Conservation (phyloP, 2,888 invertebrate species). For the Aphidoletes aphidimyza region DNA sequence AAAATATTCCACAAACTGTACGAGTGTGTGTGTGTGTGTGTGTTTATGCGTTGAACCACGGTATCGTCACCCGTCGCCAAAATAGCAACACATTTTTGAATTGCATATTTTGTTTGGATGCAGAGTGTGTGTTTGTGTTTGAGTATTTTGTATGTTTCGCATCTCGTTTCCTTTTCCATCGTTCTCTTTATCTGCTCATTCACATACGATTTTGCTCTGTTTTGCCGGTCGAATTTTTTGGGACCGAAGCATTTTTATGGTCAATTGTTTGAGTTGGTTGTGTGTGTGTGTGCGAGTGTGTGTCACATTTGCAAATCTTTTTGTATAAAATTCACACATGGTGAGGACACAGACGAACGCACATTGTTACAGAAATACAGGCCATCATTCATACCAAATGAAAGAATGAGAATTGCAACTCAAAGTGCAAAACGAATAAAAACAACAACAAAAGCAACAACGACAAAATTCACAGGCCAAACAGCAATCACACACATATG, state of each 20-base stretch:
- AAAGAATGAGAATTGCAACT: slow-evolving; percentile 49
- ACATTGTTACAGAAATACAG: slow-evolving; percentile 29
- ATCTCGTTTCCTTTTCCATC: too few relatives aligned
- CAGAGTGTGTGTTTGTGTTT: too few relatives aligned
- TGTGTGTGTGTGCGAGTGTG: too few relatives aligned
- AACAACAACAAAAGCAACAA: background rate
- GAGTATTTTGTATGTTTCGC: too few relatives aligned
- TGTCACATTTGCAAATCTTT: slow-evolving; percentile 45
- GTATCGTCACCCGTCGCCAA: background rate
- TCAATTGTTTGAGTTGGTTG: background rate
- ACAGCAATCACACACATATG: background rate
- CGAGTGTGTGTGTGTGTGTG: background rate
- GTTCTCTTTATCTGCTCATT: background rate
- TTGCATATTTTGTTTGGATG: slow-evolving; percentile 7
- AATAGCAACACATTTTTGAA: slow-evolving; percentile 31
- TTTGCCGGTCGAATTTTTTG: background rate
- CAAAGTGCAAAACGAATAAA: slow-evolving; percentile 24
- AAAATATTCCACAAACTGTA: slow-evolving; percentile 13
- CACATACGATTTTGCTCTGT: background rate
- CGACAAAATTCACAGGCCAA: background rate
- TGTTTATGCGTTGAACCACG: background rate
- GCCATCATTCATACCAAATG: slow-evolving; percentile 44
- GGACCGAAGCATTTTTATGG: slow-evolving; percentile 30
- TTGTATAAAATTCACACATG: background rate
- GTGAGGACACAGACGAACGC: slow-evolving; percentile 12